phyloP scores from a whole-genome alignment of 2,113 vertebrate species.

The Apteryx mantelli region DNA sequence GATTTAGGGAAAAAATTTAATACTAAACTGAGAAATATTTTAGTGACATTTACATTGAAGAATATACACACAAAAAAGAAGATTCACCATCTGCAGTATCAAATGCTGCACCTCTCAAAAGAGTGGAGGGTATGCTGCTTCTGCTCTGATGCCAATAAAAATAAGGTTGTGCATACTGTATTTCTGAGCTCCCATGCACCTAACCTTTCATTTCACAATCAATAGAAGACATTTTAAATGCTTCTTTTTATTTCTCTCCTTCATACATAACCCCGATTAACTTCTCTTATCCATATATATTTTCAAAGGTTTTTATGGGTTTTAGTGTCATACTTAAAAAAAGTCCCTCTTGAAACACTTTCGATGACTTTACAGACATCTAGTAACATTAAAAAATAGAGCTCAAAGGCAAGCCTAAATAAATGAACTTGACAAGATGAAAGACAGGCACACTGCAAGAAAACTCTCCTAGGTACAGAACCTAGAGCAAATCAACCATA shows the following conservation, averaged over 20 bases:
- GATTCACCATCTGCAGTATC: not conserved
- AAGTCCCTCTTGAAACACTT: not conserved
- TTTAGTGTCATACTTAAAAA: not conserved
- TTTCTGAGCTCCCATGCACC: not conserved
- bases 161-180: not conserved
- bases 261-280: not conserved
- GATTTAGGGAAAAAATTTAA: not conserved
- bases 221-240: not conserved
- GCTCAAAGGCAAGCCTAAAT: not conserved
- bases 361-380: not conserved
- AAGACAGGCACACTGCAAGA: not conserved
- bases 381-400: not conserved
- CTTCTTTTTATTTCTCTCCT: not conserved
- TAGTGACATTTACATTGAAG: not conserved
- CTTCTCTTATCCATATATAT: not conserved
- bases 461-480: not conserved
- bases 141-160: not conserved
- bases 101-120: not conserved
- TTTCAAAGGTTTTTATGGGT: not conserved
- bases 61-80: not conserved
- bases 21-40: not conserved
- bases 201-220: not conserved
- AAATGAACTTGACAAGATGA: not conserved
- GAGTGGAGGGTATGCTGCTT: not conserved
- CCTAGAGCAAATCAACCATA: not conserved